phyloP scores from a whole-genome alignment of 2,888 invertebrate genomes.

The Troglohyphantes excavatus region DNA sequence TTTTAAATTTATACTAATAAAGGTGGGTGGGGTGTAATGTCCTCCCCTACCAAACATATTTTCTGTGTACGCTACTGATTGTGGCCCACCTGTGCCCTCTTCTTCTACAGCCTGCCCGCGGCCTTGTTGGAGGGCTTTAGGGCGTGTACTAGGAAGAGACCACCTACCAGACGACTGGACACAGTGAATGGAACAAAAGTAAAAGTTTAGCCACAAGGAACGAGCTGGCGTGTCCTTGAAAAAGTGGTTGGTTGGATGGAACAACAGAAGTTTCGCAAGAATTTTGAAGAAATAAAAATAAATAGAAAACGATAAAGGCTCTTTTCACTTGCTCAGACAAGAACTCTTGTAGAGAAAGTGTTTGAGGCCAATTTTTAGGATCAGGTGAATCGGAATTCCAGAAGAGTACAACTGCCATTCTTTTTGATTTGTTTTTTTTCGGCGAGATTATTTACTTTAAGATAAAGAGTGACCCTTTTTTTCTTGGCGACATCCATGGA shows the following conservation, averaged over 20 bases:
- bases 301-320: too few relatives aligned
- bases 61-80: not conserved
- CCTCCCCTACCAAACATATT: not conserved
- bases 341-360: too few relatives aligned
- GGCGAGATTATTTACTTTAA: too few relatives aligned
- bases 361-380: too few relatives aligned
- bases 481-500: too few relatives aligned
- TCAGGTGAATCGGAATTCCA: too few relatives aligned
- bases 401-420: too few relatives aligned
- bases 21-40: not conserved
- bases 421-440: too few relatives aligned
- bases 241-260: not conserved
- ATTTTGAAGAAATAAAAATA: not conserved
- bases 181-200: conserved; percentile 19
- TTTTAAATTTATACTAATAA: not conserved
- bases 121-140: not conserved
- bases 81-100: not conserved
- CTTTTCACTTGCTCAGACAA: too few relatives aligned
- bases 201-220: conserved; percentile 12
- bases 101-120: too few relatives aligned
- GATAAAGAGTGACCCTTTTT: too few relatives aligned
- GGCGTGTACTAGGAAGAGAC: conserved; percentile 6
- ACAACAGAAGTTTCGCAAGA: not conserved
- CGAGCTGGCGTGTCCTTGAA: conserved; percentile 4
- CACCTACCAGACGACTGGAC: conserved; percentile 9